Evolutionary conservation across 2,113 vertebrate genomes (phyloP), one percentile per base, ranked within the genome.

Genomic region (Syngnathus scovelli): DNA sequence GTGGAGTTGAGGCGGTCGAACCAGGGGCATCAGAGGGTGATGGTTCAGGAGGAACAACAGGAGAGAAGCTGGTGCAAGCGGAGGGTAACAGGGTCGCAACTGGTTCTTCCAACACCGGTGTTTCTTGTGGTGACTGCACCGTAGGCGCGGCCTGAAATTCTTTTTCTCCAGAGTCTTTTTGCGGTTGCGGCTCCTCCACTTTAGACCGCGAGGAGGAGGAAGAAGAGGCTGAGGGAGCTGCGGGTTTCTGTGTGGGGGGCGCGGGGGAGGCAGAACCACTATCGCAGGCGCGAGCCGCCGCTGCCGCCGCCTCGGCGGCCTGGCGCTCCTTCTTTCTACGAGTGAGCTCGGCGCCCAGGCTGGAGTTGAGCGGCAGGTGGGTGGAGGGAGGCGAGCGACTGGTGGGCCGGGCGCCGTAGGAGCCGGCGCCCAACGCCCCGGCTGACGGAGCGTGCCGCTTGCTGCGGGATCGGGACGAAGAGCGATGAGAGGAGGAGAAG

Each of bases 271-370:
- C 90, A 46, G 93, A 90, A 21, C 91, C 92, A 1, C 92, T 92
- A 1, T 92, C 91, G 1, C 92, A 91, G 82, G 90, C 90, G 61
- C 92, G 94, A 61, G 94, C 93, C 0, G 95, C 96, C 0, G 94
- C 93, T 0, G 95, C 96, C 0, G 95, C 96, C 0, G 95, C 96
- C 0, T 94, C 94, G 0, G 94, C 95, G 0, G 95, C 94, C 39
- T 94, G 95, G 3, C 95, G 91, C 65, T 98, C 96, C 84, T 95
- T 98, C 75, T 98, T 98, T 78, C 93, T 93, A 55, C 96, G 92
- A 75, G 90, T 99, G 58, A 98, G 93, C 84, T 99, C 95, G 2
- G 96, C 96, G 19, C 97, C 97, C 7, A 98, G 89, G 66, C 96
- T 98, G 74, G 97, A 98, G 80, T 95, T 95, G 9, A 98, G 90